Evolutionary conservation across 92 coral and sea anemone genomes (phyloP).

Genomic region (Heliopora coerulea): DNA sequence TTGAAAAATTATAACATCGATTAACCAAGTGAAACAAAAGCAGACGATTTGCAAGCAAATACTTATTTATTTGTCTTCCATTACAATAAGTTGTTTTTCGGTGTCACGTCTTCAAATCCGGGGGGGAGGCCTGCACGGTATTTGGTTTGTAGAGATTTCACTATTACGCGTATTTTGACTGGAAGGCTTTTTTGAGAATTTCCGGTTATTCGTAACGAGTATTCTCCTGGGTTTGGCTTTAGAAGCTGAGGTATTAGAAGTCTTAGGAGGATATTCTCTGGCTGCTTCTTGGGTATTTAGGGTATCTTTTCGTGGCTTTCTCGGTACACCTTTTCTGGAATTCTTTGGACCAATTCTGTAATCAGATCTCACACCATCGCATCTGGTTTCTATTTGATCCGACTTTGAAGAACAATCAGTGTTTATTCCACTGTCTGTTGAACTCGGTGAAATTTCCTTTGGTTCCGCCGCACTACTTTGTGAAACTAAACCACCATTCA

Average conservation of each 20-base stretch:
- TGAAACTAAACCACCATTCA: neutral
- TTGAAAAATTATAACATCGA: no score
- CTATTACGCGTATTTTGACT: neutral
- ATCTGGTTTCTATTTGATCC: neutral
- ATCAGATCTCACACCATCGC: neutral
- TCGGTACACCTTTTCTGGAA: neutral
- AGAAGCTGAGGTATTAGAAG: neutral
- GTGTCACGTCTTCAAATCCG: slow-evolving; percentile 37
- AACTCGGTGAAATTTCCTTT: neutral
- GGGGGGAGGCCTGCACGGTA: slow-evolving; percentile 37
- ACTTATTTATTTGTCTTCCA: neutral
- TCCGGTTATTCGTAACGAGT: slow-evolving; percentile 20
- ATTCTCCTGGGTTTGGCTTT: slow-evolving; percentile 16
- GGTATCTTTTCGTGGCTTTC: slow-evolving; percentile 3
- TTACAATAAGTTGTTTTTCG: neutral
- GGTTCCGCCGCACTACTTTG: neutral
- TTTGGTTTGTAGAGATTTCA: neutral
- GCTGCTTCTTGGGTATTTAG: neutral
- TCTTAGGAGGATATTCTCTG: neutral
- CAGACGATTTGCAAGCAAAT: neutral
- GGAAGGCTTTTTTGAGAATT: neutral
- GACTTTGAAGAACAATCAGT: no score
- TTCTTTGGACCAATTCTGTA: neutral
- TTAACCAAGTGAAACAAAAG: neutral
- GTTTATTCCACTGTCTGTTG: no score